These are phyloP conservation scores for Hydrophis major DNA, from an alignment of 2,797 vertebrate species.

Conservation along the genomic window DNA sequence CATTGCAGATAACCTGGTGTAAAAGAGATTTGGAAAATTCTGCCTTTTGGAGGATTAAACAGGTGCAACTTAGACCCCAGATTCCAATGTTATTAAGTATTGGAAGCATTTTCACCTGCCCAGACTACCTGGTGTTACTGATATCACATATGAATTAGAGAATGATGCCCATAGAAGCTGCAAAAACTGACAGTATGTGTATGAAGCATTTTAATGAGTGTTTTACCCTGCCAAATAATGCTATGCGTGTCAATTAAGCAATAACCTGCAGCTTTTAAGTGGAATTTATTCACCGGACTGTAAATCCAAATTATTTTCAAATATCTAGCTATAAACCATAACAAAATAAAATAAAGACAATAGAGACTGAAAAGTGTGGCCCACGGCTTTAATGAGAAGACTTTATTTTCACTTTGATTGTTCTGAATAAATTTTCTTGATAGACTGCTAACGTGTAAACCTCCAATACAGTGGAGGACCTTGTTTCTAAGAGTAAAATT, in stretches of 20 bases:
- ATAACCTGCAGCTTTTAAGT: not conserved
- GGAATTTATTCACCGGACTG: not conserved
- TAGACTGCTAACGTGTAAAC: conserved; percentile 9
- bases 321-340: not conserved
- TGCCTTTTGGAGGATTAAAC: conserved; percentile 25
- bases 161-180: not conserved
- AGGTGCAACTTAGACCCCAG: not conserved
- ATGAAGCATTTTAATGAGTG: not conserved
- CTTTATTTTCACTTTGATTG: not conserved
- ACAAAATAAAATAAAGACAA: not conserved
- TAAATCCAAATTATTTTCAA: not conserved
- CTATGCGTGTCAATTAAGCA: not conserved
- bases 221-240: not conserved
- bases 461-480: conserved; percentile 2
- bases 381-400: not conserved
- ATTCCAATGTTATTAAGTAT: not conserved
- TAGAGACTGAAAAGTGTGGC: not conserved
- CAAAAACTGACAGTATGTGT: not conserved
- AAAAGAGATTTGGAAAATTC: not conserved
- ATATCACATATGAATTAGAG: no score
- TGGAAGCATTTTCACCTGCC: not conserved
- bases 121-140: not conserved
- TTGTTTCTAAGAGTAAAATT: conserved; percentile 38
- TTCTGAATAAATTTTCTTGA: not conserved
- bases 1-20: not conserved